phyloP scores from a whole-genome alignment of 2,888 invertebrate genomes.

The Scaptomyza reducta region DNA sequence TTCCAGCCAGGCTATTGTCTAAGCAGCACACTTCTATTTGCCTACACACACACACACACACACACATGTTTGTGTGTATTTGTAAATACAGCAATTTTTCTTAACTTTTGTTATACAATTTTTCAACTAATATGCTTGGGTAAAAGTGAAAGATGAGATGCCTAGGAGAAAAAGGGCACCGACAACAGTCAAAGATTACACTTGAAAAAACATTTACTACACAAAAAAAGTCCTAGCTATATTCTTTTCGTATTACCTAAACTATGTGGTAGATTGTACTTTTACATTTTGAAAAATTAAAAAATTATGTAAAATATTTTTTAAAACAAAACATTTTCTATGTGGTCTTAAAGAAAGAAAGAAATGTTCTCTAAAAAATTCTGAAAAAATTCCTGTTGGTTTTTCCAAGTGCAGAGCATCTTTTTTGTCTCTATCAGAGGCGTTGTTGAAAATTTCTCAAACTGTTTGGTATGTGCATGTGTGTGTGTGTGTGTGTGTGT shows the following conservation, averaged over 20 bases:
- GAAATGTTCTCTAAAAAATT: too few species aligned
- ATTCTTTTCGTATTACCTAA: too few species aligned
- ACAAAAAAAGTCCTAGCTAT: too few species aligned
- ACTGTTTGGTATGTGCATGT: conserved; percentile 27
- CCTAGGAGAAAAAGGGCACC: conserved; percentile 64
- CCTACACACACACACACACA: conserved; percentile 22
- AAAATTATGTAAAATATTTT: too few species aligned
- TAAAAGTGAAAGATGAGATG: conserved; percentile 78
- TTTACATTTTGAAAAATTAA: too few species aligned
- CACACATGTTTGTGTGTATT: neutral
- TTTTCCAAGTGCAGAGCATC: neutral
- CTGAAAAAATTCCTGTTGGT: neutral
- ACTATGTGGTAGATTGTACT: too few species aligned
- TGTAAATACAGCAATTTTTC: conserved; percentile 51
- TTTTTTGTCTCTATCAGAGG: conserved; percentile 27
- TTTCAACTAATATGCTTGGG: conserved; percentile 69
- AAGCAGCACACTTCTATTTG: conserved; percentile 68
- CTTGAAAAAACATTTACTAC: neutral
- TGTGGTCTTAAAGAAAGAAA: too few species aligned
- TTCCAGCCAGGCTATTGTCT: conserved; percentile 68
- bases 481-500: conserved; percentile 9
- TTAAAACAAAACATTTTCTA: too few species aligned
- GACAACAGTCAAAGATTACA: conserved; percentile 28
- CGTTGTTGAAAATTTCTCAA: conserved; percentile 67
- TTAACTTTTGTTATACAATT: conserved; percentile 77